Evolutionary conservation across 1,140 invertebrate species (phyloP).

Genomic region (Kradibia gibbosae): DNA sequence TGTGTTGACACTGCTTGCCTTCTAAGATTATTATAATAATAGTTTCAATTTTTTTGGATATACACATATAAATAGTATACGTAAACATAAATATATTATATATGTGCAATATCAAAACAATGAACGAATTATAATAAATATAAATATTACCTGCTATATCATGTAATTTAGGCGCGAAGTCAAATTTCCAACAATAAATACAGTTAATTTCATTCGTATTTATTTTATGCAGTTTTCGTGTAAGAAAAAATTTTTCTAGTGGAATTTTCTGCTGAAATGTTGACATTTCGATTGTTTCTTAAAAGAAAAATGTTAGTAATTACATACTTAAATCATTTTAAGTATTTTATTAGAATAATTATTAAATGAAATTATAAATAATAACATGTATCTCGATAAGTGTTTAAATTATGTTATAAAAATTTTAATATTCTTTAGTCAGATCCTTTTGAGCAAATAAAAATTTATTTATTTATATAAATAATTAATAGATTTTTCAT

Average conservation of each 20-base stretch:
- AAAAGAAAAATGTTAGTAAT: too few species aligned
- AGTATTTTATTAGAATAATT: too few species aligned
- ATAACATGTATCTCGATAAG: too few species aligned
- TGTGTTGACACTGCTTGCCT: slow-evolving; percentile 31
- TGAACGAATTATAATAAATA: slow-evolving; percentile 49
- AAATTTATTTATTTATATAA: too few species aligned
- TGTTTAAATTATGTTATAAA: too few species aligned
- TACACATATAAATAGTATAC: neutral
- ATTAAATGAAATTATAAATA: too few species aligned
- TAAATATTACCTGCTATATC: slow-evolving; percentile 5
- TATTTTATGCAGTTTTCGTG: neutral
- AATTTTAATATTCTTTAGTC: too few species aligned
- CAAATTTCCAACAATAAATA: slow-evolving; percentile 17
- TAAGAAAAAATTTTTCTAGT: slow-evolving; percentile 32
- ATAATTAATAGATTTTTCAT: too few species aligned
- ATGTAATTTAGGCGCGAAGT: neutral
- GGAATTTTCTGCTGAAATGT: neutral
- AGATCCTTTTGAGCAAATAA: too few species aligned
- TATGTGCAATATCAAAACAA: slow-evolving; percentile 39
- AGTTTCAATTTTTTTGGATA: neutral
- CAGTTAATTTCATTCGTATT: slow-evolving; percentile 4
- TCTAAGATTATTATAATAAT: slow-evolving; percentile 22
- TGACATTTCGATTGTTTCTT: too few species aligned
- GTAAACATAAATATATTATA: slow-evolving; percentile 32
- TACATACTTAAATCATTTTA: too few species aligned